Evolutionary conservation across 2,888 invertebrate genomes (phyloP).

Genomic region (Brachypalpus laphriformis): DNA sequence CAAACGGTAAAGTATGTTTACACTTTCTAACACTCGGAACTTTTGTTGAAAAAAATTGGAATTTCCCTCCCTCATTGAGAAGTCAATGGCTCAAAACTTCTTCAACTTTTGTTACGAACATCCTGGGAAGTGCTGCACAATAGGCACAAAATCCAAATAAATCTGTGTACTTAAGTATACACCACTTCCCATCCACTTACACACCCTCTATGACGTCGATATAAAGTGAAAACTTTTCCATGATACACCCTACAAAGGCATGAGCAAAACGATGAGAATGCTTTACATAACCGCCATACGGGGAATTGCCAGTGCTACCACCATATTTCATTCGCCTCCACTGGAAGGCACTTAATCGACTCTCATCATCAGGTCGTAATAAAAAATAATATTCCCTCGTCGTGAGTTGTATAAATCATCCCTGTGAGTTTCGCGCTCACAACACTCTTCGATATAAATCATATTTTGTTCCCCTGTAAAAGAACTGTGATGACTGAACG

Average conservation of each 20-base stretch:
- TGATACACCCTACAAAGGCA: background rate
- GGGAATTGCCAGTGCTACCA: conserved; percentile 20
- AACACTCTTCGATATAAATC: conserved; percentile 25
- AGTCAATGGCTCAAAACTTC: background rate
- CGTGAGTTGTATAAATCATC: conserved; percentile 43
- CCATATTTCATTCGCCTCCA: conserved; percentile 19
- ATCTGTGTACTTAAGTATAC: background rate
- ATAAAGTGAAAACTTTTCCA: background rate
- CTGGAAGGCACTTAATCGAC: conserved; percentile 31
- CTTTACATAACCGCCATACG: conserved; percentile 35
- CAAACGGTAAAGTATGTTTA: no score
- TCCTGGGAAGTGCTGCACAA: background rate
- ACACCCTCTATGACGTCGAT: background rate
- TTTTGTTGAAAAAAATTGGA: no score
- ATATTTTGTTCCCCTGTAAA: background rate
- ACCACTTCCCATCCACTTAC: background rate
- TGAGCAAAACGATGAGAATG: conserved; percentile 4
- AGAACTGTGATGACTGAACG: background rate
- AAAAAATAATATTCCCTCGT: conserved; percentile 51
- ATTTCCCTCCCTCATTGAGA: background rate
- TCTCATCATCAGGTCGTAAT: conserved; percentile 43
- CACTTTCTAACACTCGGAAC: no score
- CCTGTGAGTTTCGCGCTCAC: background rate
- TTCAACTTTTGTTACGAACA: background rate
- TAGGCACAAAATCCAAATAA: background rate